phyloP scores from a whole-genome alignment of 2,888 invertebrate genomes.

The Drosophila neutralis region DNA sequence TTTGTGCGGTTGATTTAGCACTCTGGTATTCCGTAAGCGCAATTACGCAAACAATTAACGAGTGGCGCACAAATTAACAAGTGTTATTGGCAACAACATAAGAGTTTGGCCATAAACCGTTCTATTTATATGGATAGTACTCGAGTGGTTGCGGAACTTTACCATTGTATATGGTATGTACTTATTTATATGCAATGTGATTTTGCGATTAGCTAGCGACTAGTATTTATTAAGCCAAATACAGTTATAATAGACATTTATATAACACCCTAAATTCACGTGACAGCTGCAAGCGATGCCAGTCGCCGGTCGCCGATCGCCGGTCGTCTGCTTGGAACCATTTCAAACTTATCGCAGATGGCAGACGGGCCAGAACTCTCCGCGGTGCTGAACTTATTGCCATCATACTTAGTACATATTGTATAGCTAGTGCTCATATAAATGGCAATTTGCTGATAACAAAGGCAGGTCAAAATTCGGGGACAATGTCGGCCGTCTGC shows the following conservation, averaged over 20 bases:
- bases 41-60: constrained; percentile 9
- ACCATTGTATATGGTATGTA: constrained; percentile 3
- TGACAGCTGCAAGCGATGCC: constrained; percentile 18
- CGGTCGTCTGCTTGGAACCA: constrained; percentile 6
- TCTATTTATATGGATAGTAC: constrained; percentile 20
- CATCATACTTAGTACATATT: not conserved
- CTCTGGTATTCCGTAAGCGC: not conserved
- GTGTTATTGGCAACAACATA: constrained; percentile 17
- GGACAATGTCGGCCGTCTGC: constrained; percentile 19
- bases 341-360: constrained; percentile 11
- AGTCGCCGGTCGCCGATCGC: not conserved
- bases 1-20: not conserved
- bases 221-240: constrained; percentile 44
- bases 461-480: constrained; percentile 7
- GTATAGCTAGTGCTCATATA: constrained; percentile 7
- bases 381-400: not conserved
- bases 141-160: constrained; percentile 12
- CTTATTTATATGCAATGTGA: not conserved
- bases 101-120: constrained; percentile 45
- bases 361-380: not conserved
- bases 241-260: constrained; percentile 72
- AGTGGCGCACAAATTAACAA: constrained; percentile 18
- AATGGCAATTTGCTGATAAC: constrained; percentile 36
- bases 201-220: not conserved
- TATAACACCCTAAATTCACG: constrained; percentile 45